phyloP scores from a whole-genome alignment of 2,888 invertebrate genomes.

The Eilema caniola region DNA sequence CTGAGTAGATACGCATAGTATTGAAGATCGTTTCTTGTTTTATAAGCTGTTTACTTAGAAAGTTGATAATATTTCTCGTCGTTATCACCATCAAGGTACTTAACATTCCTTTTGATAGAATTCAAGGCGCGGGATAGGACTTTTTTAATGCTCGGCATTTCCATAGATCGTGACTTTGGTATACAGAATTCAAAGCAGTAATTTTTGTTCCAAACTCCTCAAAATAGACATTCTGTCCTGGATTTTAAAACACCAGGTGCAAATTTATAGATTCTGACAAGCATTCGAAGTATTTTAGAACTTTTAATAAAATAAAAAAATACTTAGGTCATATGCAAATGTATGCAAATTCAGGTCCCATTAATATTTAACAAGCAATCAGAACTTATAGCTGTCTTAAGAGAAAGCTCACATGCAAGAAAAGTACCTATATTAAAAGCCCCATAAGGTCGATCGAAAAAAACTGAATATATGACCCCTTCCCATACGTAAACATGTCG shows the following conservation, averaged over 20 bases:
- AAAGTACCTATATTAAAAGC: constrained; percentile 42
- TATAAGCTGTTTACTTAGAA: too few species aligned
- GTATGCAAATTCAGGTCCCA: constrained; percentile 22
- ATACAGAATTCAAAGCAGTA: too few species aligned
- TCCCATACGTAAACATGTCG: constrained; percentile 83
- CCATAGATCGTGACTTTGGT: too few species aligned
- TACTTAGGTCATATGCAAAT: constrained; percentile 21
- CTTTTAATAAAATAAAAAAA: neutral
- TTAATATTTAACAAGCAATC: constrained; percentile 36
- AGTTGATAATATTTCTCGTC: too few species aligned
- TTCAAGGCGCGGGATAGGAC: too few species aligned
- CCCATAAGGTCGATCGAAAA: constrained; percentile 70
- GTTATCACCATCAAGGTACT: too few species aligned
- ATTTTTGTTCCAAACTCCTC: neutral
- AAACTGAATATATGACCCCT: constrained; percentile 79
- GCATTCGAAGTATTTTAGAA: neutral
- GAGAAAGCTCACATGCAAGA: constrained; percentile 71
- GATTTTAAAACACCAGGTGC: neutral
- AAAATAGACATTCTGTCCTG: neutral
- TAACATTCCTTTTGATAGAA: too few species aligned
- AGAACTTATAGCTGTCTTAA: constrained; percentile 57
- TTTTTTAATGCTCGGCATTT: too few species aligned
- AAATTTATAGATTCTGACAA: neutral
- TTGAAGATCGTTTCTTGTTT: too few species aligned
- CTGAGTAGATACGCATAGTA: too few species aligned